Base-by-base conservation (phyloP, 1,140 invertebrate genomes). In the Drosophila biarmipes region DNA sequence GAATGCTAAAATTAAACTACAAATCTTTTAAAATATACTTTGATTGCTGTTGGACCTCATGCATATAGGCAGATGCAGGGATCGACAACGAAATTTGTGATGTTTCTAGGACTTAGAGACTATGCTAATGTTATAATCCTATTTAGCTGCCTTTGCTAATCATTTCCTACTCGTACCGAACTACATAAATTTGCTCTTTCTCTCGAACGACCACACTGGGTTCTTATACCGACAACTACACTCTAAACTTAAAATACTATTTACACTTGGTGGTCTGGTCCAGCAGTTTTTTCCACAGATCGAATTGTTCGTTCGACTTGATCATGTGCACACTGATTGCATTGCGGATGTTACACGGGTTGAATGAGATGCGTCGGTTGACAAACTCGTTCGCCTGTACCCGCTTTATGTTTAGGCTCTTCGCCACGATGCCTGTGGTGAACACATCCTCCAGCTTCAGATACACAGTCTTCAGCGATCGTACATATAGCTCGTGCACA, bases 271-370 rank as follows among this genome's bases (percentile, higher is more conserved):
- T 95, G 71, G 95, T 95, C 49, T 96, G 95, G 91, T 97, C 96
- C 48, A 96, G 94, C 69, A 97, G 93, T 90, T 97, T 97, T 91
- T 97, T 97, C 96, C 97, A 98, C 42, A 98, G 93, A 92, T 97
- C 96, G 92, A 97, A 97, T 92, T 98, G 96, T 92, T 98, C 97
- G 91, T 95, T 95, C 84, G 95, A 96, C 86, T 97, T 96, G 29
- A 98, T 96, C 96, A 97, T 97, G 92, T 98, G 97, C 63, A 98
- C 96, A 89, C 96, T 96, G 64, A 98, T 96, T 8, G 95, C 94
- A 73, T 95, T 95, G 89, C 96, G 95, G 58, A 97, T 94, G 67
- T 95, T 96, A 92, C 97, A 98, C 10, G 96, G 95, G 82, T 95
- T 96, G 63, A 96, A 94, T 12, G 95, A 94, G 59, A 97, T 95